phyloP scores from a whole-genome alignment of 2,797 vertebrate genomes.

The Myotis vivesi region DNA sequence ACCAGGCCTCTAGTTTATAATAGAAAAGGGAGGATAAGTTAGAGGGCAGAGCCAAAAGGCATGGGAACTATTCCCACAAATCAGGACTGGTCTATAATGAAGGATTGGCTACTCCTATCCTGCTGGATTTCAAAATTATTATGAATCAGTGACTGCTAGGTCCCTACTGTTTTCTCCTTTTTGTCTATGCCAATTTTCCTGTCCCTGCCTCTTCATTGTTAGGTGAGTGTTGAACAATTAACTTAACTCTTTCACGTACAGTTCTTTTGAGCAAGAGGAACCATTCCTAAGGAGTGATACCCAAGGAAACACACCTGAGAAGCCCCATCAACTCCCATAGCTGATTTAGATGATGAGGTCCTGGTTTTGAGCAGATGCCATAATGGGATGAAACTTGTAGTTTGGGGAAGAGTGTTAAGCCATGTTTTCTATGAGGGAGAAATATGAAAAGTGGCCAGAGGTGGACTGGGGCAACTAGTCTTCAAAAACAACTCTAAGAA shows the following conservation, averaged over 20 bases:
- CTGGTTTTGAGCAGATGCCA: background rate
- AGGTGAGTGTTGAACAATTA: background rate
- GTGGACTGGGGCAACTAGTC: background rate
- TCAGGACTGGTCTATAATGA: background rate
- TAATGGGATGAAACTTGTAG: background rate
- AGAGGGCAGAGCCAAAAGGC: background rate
- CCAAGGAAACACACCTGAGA: background rate
- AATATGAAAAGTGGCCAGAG: background rate
- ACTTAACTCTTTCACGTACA: background rate
- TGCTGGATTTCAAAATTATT: background rate
- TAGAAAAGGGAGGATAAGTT: background rate
- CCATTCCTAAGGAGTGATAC: background rate
- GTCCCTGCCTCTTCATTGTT: background rate
- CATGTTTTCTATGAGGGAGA: background rate
- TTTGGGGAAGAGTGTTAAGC: background rate
- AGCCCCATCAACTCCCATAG: background rate
- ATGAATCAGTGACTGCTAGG: background rate
- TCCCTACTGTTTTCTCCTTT: background rate
- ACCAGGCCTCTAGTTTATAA: background rate
- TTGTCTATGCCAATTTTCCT: background rate
- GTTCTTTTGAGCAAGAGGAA: background rate
- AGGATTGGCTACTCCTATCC: background rate
- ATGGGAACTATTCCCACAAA: background rate
- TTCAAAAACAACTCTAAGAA: background rate
- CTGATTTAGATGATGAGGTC: background rate